phyloP scores from a whole-genome alignment of 1,140 invertebrate species.

The Halyomorpha halys region DNA sequence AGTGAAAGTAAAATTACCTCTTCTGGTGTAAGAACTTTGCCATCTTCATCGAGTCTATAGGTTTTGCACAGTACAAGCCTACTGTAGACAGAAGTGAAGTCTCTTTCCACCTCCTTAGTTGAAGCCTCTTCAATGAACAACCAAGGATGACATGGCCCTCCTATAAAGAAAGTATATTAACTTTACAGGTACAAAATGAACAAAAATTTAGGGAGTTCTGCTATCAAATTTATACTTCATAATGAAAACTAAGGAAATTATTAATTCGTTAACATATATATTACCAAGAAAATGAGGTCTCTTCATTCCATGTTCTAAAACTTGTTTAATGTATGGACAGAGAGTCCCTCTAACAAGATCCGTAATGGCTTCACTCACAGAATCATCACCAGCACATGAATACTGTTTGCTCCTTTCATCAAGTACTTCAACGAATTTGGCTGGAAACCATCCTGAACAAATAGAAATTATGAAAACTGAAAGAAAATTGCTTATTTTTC shows the following conservation, averaged over 20 bases:
- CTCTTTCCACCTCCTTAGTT: constrained; percentile 89
- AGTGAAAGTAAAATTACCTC: constrained; percentile 52
- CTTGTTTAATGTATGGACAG: constrained; percentile 86
- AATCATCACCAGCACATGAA: constrained; percentile 92
- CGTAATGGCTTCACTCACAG: constrained; percentile 88
- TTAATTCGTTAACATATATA: not conserved
- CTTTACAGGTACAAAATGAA: too few relatives aligned
- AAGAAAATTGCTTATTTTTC: too few relatives aligned
- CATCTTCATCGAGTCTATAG: constrained; percentile 96
- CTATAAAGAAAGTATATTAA: constrained; percentile 37
- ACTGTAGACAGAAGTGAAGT: constrained; percentile 97
- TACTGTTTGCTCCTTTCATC: constrained; percentile 97
- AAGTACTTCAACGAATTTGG: constrained; percentile 92
- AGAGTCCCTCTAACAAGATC: constrained; percentile 90
- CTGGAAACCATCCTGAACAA: constrained; percentile 88
- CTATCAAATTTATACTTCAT: too few relatives aligned
- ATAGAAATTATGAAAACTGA: not conserved
- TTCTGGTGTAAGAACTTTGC: constrained; percentile 96
- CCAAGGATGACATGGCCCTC: constrained; percentile 95
- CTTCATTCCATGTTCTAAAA: constrained; percentile 93
- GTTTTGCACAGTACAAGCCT: constrained; percentile 95
- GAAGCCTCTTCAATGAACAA: constrained; percentile 96
- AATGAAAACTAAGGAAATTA: too few relatives aligned
- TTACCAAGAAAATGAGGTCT: constrained; percentile 62
- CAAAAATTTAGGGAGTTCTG: too few relatives aligned